These are phyloP conservation scores for Altica lythri DNA, from an alignment of 2,888 invertebrate species.

Conservation along the genomic window DNA sequence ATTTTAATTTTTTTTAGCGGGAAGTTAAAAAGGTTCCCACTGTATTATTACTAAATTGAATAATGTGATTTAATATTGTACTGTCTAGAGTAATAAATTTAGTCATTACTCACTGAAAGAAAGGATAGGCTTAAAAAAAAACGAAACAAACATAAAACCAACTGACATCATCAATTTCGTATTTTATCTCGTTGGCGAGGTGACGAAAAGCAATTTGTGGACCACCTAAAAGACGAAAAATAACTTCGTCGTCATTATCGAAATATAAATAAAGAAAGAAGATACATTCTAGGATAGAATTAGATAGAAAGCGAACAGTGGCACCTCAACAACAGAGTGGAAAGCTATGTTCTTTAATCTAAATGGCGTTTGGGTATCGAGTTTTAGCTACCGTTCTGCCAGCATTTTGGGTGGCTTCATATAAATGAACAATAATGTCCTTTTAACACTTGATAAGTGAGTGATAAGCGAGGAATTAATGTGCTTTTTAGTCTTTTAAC, in stretches of 20 bases:
- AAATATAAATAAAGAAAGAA: constrained; percentile 20
- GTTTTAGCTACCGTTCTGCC: constrained; percentile 44
- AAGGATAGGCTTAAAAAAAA: neutral
- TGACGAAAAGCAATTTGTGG: constrained; percentile 35
- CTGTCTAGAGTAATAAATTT: neutral
- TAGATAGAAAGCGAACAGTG: constrained; percentile 35
- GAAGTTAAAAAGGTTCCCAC: too few species aligned
- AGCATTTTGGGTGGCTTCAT: constrained; percentile 46
- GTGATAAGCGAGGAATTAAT: constrained; percentile 36
- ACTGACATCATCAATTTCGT: constrained; percentile 17
- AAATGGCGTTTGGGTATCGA: constrained; percentile 45
- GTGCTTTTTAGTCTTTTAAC: constrained; percentile 27
- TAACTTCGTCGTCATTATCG: constrained; percentile 22
- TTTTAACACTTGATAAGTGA: constrained; percentile 45
- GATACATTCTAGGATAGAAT: constrained; percentile 23
- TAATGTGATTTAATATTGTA: too few species aligned
- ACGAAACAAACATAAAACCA: neutral
- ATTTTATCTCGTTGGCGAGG: constrained; percentile 24
- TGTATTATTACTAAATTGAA: too few species aligned
- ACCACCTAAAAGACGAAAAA: constrained; percentile 34
- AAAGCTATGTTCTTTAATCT: constrained; percentile 48
- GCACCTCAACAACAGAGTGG: constrained; percentile 45
- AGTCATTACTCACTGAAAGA: neutral
- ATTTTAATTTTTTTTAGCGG: too few species aligned
- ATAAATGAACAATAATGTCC: constrained; percentile 47